Conservation (phyloP, 2,797 vertebrate genomes). For the Avahi laniger region DNA sequence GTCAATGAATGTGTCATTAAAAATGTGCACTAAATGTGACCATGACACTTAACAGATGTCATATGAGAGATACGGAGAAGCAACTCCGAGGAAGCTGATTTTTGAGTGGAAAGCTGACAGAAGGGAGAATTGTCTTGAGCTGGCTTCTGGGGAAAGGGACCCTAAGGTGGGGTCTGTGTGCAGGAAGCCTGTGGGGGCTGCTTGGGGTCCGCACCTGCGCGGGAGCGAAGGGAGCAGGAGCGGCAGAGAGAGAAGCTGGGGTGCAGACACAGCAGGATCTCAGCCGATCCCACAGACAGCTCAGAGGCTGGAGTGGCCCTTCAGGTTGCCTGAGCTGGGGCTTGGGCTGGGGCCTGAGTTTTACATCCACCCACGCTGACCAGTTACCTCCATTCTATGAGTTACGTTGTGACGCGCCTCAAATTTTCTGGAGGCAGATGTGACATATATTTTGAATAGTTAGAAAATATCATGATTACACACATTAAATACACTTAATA, state of each 20-base stretch:
- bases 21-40: background rate
- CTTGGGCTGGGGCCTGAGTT: background rate
- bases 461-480: background rate
- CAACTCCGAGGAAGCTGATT: background rate
- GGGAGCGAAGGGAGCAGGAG: background rate
- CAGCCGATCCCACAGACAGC: accelerated
- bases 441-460: background rate
- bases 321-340: background rate
- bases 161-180: background rate
- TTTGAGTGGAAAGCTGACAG: background rate
- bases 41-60: background rate
- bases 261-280: background rate
- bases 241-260: background rate
- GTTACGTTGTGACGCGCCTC: too few relatives aligned
- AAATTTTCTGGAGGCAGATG: accelerated
- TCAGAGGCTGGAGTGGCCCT: background rate
- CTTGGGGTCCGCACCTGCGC: background rate
- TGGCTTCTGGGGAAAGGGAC: too few relatives aligned
- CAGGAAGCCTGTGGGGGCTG: background rate
- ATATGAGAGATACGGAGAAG: too few relatives aligned
- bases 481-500: background rate
- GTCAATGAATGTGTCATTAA: background rate
- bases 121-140: background rate
- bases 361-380: background rate
- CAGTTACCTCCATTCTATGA: background rate